Evolutionary conservation across 2,888 invertebrate species (phyloP), one percentile per base, ranked within the genome.

Genomic region (Cotesia congregata): DNA sequence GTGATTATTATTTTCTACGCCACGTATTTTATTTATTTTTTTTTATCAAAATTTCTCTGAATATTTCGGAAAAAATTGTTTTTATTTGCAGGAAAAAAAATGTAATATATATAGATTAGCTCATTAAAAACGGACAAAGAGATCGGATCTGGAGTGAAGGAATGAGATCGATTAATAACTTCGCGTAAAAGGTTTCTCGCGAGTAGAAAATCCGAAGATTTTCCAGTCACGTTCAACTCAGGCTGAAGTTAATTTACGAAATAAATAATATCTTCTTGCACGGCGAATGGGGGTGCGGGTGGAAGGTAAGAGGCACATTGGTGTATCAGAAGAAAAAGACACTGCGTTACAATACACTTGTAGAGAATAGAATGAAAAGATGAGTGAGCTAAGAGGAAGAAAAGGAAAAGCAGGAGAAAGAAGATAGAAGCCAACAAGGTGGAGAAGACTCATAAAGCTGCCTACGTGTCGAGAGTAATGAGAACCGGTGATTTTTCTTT

Each of bases 401-500:
- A 62, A 61, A 64, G 74, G 67, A 75, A 77, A 60, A 68, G 72
- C 61, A 77, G 70, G 77, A 67, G 76, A 79, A 64, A 71, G 76
- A 71, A 68, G 72, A n/a, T n/a, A n/a, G n/a, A 71, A 67, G 40
- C 72, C 64, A 77, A 74, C 75, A 73, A 72, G 62, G 75, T 75
- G 79, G 77, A 76, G 77, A 72, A 80, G 83, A 82, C 86, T 86
- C 86, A 87, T 87, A 88, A 87, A 86, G 87, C 87, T 87, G 87
- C 86, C 87, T 88, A 88, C 88, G 88, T 87, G 87, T 88, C 86
- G 86, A 86, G 89, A 86, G 87, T 88, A 89, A 88, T 88, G 88
- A 89, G 89, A 87, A 85, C 87, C 86, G 88, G 89, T 88, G 88
- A 88, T 89, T 88, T 89, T 89, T 89, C 88, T 88, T 85, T 82